Evolutionary conservation across 2,888 invertebrate genomes (phyloP), one percentile per base, ranked within the genome.

Genomic region (Calephelis perditalis): DNA sequence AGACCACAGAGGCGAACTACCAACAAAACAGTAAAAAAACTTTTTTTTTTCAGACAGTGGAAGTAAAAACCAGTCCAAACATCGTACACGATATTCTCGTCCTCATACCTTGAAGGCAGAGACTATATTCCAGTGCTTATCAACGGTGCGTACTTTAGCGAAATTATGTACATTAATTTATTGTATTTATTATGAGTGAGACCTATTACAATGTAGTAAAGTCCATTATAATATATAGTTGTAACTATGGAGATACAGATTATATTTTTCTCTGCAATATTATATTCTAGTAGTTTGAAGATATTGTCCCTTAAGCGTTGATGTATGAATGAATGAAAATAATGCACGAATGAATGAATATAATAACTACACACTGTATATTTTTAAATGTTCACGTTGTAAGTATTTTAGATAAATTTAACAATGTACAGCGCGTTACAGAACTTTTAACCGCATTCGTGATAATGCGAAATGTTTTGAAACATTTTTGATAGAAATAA

Each of bases 231-330:
- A 5, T 26, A 49, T 49, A 49, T n/a, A 10, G 4, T 40, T 40
- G 8, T 26, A 49, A 26, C 49, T 49, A 26, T 26, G 9, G 26
- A 49, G 10, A 49, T 10, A 9, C 15, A 49, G 49, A 49, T 49
- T 49, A 49, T 49, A 49, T 49, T 49, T 49, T 49, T 49, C 49
- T 49, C 49, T 49, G 49, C 15, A 49, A 49, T 47, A 26, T 26
- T 26, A 26, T 26, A 26, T 26, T 8, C 9, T 49, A 26, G 47
- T 47, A 15, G 49, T 49, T 49, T 5, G 15, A 9, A 15, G 9
- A 49, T 49, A 49, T 49, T 49, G 49, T 49, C 49, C 49, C 10
- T 7, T 15, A 9, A 26, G 49, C 26, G 12, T 49, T 49, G 5
- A 10, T 26, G 26, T 40, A 40, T 40, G 40, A 6, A 40, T 40